Base-by-base conservation (phyloP, 1,140 invertebrate species). In the Brachionus rotundiformis region DNA sequence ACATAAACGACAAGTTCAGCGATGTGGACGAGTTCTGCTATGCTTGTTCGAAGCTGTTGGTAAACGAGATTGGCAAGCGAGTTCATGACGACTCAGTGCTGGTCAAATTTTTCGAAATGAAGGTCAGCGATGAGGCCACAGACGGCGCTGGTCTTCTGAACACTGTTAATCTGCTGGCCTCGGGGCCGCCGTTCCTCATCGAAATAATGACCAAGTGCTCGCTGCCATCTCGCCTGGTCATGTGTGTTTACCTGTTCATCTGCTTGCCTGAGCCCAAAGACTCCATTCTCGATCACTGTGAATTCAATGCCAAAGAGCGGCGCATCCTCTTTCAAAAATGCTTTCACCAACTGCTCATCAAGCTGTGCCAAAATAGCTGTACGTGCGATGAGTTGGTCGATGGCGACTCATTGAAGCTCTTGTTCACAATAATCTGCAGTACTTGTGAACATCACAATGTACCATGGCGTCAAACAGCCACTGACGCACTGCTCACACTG, bases 201-300 rank as follows among this genome's bases (percentile, higher is more conserved):
- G 89, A 90, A 84, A 87, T 96, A 41, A 96, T 98, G 94, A 96
- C 95, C 77, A 93, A 93, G 65, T 93, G 94, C 63, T 93, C 94
- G 23, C 92, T 99, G 83, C 96, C 97, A 41, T 98, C 95, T 81
- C 99, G 97, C 33, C 89, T 99, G 85, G 96, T 98, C 4, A 99
- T 98, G 90, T 98, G 96, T 90, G 90, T 99, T 36, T 99, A 99
- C 87, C 89, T 99, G 82, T 99, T 99, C 88, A 98, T 98, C 89
- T 97, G 99, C 90, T 89, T 99, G 61, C 95, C 96, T 47, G 29
- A 33, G 33, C 41, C 65, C 6, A 79, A 79, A 16, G 76, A 79
- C n/a, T 79, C 76, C 0, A 79, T 79, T 16, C 25, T 84, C 84
- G 33, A 88, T 86, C 10, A 94, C 93, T 87, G 94, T 96, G 87